These are phyloP conservation scores for Orycteropus afer DNA, from an alignment of 2,113 vertebrate species.

Conservation along the genomic window DNA sequence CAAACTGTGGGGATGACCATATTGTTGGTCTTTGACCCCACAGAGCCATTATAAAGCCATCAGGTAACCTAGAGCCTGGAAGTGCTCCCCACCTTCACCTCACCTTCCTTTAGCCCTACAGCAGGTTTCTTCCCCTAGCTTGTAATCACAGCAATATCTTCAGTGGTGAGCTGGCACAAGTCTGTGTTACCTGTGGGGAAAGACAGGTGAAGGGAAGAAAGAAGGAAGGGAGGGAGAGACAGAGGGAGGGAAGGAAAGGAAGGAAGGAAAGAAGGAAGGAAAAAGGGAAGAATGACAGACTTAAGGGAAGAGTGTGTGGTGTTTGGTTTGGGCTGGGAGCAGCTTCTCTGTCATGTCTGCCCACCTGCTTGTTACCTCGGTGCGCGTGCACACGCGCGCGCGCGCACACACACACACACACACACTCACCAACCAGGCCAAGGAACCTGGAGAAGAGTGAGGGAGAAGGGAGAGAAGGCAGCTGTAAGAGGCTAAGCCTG, in stretches of 20 bases:
- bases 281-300: neutral
- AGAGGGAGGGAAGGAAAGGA: neutral
- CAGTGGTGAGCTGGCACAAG: conserved; percentile 64
- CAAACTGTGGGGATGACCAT: neutral
- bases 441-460: conserved; percentile 55
- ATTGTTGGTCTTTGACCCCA: conserved; percentile 39
- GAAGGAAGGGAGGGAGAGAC: neutral
- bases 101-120: conserved; percentile 50
- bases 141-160: conserved; percentile 32
- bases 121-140: conserved; percentile 49
- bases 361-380: conserved; percentile 39
- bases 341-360: conserved; percentile 51
- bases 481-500: conserved; percentile 59
- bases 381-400: neutral
- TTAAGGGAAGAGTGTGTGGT: neutral
- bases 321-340: conserved; percentile 45
- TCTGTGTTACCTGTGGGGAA: conserved; percentile 65
- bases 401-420: conserved; percentile 39
- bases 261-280: neutral
- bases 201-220: neutral
- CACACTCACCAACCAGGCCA: conserved; percentile 15
- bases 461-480: conserved; percentile 42
- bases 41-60: conserved; percentile 29
- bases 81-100: conserved; percentile 7
- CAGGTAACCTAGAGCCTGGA: conserved; percentile 18